Evolutionary conservation across 1,140 invertebrate species (phyloP).

Genomic region (Thaumatotibia leucotreta): DNA sequence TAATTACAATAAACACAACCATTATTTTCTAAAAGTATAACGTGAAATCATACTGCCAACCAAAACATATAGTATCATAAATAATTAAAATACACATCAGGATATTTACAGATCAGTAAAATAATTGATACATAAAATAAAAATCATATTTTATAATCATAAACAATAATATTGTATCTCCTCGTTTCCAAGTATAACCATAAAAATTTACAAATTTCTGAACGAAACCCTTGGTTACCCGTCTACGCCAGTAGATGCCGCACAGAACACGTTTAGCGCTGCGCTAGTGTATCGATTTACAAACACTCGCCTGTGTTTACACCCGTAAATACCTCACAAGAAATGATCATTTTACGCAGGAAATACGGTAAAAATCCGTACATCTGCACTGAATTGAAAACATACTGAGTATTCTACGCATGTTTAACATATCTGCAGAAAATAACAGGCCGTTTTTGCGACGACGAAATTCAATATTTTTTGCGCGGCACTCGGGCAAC

Average conservation of each 20-base stretch:
- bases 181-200: too few species aligned
- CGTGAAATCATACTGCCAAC: too few species aligned
- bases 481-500: constrained; percentile 44
- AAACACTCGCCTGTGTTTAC: constrained; percentile 44
- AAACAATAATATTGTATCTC: too few species aligned
- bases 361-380: not conserved
- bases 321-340: constrained; percentile 39
- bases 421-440: not conserved
- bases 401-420: not conserved
- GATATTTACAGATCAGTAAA: too few species aligned
- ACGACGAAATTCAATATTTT: constrained; percentile 18
- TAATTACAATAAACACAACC: too few species aligned
- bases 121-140: too few species aligned
- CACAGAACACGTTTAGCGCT: constrained; percentile 43
- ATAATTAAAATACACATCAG: too few species aligned
- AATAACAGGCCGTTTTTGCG: constrained; percentile 2
- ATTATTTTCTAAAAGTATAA: too few species aligned
- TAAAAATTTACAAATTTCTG: too few species aligned
- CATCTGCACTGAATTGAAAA: not conserved
- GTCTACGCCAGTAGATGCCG: constrained; percentile 44
- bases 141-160: too few species aligned
- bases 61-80: too few species aligned
- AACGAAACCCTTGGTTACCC: constrained; percentile 1
- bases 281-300: constrained; percentile 71
- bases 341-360: not conserved